These are phyloP conservation scores for Rhynchonema sp. DNA, from an alignment of 2,888 invertebrate species.

Conservation along the genomic window DNA sequence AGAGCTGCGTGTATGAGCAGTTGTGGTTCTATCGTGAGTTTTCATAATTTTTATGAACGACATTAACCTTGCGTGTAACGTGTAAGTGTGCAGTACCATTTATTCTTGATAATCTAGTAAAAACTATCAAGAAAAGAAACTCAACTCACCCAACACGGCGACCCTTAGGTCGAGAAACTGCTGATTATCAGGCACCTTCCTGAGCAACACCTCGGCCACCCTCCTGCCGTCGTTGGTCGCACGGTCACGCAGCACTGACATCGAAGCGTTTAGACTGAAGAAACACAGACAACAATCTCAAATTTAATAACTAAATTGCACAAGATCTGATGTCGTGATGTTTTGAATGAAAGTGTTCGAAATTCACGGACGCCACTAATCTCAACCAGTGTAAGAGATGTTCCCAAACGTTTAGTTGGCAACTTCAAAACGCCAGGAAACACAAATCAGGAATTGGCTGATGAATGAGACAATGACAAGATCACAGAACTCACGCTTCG, in stretches of 20 bases:
- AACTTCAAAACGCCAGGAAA: too few species aligned
- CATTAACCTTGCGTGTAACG: not conserved
- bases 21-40: too few species aligned
- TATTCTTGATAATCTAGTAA: not conserved
- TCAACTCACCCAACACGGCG: conserved; percentile 59
- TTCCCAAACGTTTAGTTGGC: too few species aligned
- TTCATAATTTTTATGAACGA: not conserved
- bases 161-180: conserved; percentile 56
- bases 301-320: too few species aligned
- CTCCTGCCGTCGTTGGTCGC: conserved; percentile 26
- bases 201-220: conserved; percentile 59
- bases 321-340: too few species aligned
- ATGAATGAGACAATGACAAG: too few species aligned
- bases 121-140: too few species aligned
- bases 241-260: conserved; percentile 51
- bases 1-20: too few species aligned
- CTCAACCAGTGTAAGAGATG: too few species aligned
- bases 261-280: conserved; percentile 50
- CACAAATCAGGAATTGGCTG: too few species aligned
- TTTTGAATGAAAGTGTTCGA: too few species aligned
- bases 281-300: not conserved
- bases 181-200: conserved; percentile 46
- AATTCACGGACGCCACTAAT: too few species aligned
- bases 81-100: not conserved
- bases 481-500: conserved; percentile 18